Percentiles rank a stretch among this genome's conserved stretches.
Evolutionary conservation across 2,797 vertebrate genomes (phyloP).

Genomic region (Melanotaenia maccullochi): DNA sequence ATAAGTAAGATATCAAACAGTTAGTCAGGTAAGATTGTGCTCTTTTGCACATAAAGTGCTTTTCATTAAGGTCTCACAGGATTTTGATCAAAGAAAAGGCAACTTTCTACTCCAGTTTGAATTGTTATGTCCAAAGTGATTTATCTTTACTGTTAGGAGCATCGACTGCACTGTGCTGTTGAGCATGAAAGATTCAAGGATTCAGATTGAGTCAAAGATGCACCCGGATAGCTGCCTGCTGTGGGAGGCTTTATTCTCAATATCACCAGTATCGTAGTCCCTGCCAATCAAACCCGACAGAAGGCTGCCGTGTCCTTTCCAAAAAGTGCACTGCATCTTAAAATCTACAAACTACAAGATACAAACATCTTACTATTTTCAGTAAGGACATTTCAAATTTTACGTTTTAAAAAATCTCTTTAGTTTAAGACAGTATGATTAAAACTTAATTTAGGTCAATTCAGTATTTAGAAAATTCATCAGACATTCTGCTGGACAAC

Average conservation of each 20-base stretch:
- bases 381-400: too few relatives aligned
- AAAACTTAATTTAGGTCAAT: neutral
- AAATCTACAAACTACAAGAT: neutral
- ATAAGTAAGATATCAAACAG: conserved; percentile 57
- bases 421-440: too few relatives aligned
- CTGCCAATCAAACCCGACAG: conserved; percentile 45
- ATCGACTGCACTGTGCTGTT: conserved; percentile 16
- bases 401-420: too few relatives aligned
- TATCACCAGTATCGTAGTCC: conserved; percentile 13
- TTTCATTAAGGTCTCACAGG: conserved; percentile 61
- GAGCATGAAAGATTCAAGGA: conserved; percentile 36
- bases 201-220: conserved; percentile 51
- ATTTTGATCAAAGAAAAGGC: conserved; percentile 58
- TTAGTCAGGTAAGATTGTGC: conserved; percentile 46
- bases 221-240: conserved; percentile 21
- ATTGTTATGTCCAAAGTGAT: conserved; percentile 65
- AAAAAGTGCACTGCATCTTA: neutral
- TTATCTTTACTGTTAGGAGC: conserved; percentile 58
- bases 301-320: conserved; percentile 26
- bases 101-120: conserved; percentile 53
- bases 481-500: too few relatives aligned
- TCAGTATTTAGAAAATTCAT: neutral
- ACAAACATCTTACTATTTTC: too few relatives aligned
- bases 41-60: conserved; percentile 27
- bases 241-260: conserved; percentile 21